Evolutionary conservation across 37 sponge, comb jelly and placozoan species (phyloP).

Genomic region (Dysidea cf. avara): DNA sequence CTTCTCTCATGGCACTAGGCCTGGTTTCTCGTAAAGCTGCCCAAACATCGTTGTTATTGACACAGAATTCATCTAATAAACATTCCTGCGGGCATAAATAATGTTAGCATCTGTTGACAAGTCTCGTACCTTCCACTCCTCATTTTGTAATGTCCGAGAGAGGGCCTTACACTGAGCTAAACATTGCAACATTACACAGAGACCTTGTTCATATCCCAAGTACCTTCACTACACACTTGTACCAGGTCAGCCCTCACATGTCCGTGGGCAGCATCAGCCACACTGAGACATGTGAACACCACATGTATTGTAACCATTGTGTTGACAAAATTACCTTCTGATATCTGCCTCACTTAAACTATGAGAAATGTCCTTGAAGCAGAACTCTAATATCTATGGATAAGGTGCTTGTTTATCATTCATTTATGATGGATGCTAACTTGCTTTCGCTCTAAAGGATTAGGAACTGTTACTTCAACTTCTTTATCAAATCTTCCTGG

Average conservation of each 20-base stretch:
- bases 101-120: background rate
- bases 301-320: no score
- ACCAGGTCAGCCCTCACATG: constrained; percentile 88
- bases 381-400: constrained; percentile 18
- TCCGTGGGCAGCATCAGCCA: constrained; percentile 85
- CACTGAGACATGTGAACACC: background rate
- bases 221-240: constrained; percentile 78
- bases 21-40: constrained; percentile 63
- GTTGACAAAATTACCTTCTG: no score
- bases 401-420: background rate
- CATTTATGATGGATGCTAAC: constrained; percentile 1
- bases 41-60: constrained; percentile 45
- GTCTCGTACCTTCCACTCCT: constrained; percentile 2
- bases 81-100: background rate
- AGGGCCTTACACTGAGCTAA: constrained; percentile 52
- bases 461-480: constrained; percentile 65
- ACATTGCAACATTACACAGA: background rate
- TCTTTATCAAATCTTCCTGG: constrained; percentile 85
- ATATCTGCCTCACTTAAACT: constrained; percentile 28
- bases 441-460: constrained; percentile 29
- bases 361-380: constrained; percentile 10
- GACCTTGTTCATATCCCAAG: background rate
- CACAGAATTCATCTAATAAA: constrained; percentile 2
- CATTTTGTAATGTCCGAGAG: background rate
- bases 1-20: constrained; percentile 94